Base-by-base conservation (phyloP, 2,888 invertebrate species). In the Drosophila peninsularis region DNA sequence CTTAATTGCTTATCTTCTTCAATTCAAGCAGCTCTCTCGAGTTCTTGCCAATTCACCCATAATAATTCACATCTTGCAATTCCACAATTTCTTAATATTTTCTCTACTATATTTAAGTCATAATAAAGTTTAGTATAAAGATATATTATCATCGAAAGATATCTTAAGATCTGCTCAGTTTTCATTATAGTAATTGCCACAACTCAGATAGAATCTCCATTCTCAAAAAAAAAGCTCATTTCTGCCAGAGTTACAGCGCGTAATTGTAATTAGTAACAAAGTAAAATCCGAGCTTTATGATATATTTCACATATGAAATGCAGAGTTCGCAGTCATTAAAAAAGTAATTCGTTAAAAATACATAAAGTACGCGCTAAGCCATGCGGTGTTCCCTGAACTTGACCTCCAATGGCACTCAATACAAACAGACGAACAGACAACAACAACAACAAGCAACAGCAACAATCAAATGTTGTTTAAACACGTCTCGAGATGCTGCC, bases 301-400 rank as follows among this genome's bases (percentile, higher is more conserved):
- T 30, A 32, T 27, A 19, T 34, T 19, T 19, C 47, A 58, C n/a
- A 34, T 11, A 41, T 17, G 11, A 58, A 45, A 24, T 14, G 17
- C 27, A 27, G 14, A 47, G 36, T 30, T 30, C 27, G 56, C 4
- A 44, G 45, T 32, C 44, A 14, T 21, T 7, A 37, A 34, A 36
- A 21, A 27, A 21, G 19, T 5, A 27, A 34, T 21, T 50, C 50
- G 21, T 36, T 24, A n/a, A 50, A 36, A n/a, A 21, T 36, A 21
- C 36, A 58, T 36, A 14, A 53, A 24, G 58, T 54, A 58, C n/a
- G 32, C 14, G 64, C n/a, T 56, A n/a, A 62, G 42, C 54, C 57
- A 62, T 30, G 39, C 42, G 75, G 80, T 80, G 67, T 82, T 83
- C 78, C 86, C 86, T 88, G 86, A 88, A 87, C 86, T 88, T 87